Conservation (phyloP, 2,888 invertebrate species). For the Selenia dentaria region DNA sequence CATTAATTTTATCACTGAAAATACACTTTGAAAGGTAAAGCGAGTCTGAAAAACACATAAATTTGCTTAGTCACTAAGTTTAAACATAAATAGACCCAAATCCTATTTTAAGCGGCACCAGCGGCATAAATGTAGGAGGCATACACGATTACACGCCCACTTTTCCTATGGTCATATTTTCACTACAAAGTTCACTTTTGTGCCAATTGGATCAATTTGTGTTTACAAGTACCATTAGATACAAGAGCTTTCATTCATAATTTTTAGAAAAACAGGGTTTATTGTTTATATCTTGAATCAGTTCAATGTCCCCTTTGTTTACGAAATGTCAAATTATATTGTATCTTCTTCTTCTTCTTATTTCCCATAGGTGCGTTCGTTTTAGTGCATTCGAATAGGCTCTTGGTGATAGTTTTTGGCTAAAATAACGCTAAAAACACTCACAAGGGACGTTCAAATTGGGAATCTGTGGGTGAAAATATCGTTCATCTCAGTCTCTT, state of each 20-base stretch:
- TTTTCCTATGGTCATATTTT: constrained; percentile 16
- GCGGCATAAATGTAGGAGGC: constrained; percentile 16
- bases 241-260: constrained; percentile 56
- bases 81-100: neutral
- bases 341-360: too few relatives aligned
- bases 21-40: neutral
- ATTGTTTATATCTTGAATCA: constrained; percentile 43
- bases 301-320: constrained; percentile 76
- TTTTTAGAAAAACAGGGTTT: constrained; percentile 45
- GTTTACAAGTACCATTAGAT: neutral
- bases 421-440: too few relatives aligned
- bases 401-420: too few relatives aligned
- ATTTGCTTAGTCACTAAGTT: neutral
- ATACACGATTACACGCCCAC: constrained; percentile 67
- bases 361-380: too few relatives aligned
- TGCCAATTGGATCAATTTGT: neutral
- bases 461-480: too few relatives aligned
- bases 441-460: too few relatives aligned
- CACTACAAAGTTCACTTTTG: constrained; percentile 21
- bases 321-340: constrained; percentile 38
- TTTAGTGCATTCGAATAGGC: too few relatives aligned
- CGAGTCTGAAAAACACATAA: neutral
- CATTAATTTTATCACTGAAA: neutral
- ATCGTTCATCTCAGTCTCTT: too few relatives aligned
- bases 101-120: constrained; percentile 5